Conservation (phyloP, 2,888 invertebrate species). For the Anthoptus insignis region DNA sequence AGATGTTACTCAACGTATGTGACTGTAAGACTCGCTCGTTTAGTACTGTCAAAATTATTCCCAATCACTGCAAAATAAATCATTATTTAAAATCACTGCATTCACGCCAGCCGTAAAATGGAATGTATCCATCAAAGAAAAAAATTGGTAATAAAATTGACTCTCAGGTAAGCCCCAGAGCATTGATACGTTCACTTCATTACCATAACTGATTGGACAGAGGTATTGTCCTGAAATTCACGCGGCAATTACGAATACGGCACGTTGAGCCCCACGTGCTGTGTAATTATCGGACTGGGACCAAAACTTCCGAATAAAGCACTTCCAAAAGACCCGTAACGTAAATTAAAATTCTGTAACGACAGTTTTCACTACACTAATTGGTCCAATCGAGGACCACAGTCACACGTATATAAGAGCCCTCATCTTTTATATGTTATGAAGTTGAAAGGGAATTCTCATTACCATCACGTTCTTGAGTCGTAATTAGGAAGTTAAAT, state of each 20-base stretch:
- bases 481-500: conserved; percentile 83
- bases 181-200: conserved; percentile 69
- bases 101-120: conserved; percentile 27
- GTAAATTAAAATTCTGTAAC: conserved; percentile 65
- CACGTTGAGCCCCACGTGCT: conserved; percentile 49
- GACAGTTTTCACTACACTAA: conserved; percentile 71
- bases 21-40: no score
- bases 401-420: conserved; percentile 11
- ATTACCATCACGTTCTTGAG: conserved; percentile 66
- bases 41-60: no score
- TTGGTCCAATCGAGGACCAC: conserved; percentile 60
- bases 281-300: conserved; percentile 65
- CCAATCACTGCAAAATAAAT: conserved; percentile 14
- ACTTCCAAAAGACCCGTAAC: conserved; percentile 45
- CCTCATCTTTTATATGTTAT: conserved; percentile 35
- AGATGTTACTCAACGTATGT: no score
- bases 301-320: conserved; percentile 65
- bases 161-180: conserved; percentile 41
- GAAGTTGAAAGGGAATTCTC: conserved; percentile 24
- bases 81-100: conserved; percentile 8
- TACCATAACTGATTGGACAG: conserved; percentile 81
- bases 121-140: conserved; percentile 30
- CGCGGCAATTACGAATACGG: conserved; percentile 57
- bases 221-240: conserved; percentile 61
- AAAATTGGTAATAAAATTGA: conserved; percentile 33